Evolutionary conservation across 2,113 vertebrate species (phyloP), one percentile per base, ranked within the genome.

Genomic region (Clarias batrachus): DNA sequence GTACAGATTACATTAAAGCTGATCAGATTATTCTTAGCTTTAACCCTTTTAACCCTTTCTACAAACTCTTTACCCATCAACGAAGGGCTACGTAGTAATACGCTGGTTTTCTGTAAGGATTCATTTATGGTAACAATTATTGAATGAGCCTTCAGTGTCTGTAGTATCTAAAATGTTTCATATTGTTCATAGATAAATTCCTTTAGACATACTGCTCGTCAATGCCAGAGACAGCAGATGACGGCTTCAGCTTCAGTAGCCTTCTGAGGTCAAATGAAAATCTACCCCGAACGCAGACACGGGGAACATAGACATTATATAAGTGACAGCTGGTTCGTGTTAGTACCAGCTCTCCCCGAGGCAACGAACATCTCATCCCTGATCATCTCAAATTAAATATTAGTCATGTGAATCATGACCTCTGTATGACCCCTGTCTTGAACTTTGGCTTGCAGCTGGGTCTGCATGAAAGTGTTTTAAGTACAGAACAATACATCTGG

Each of bases 201-300:
- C 52, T 23, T 21, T 48, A 23, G 37, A 81, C 41, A 48, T 68
- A 62, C 8, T 79, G 16, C 30, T 79, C 2, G 56, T 57, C 30
- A 59, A 1, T 33, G n/a, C 12, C 17, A 63, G 48, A 68, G 54
- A 66, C 76, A 30, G 25, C 86, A 76, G 88, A 86, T 88, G 79
- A 57, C 90, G 87, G 91, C 91, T 92, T 91, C 90, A 91, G 89
- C 90, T 92, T 91, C 90, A 91, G 89, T 88, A 92, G 92, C 89
- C 88, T 85, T 60, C 27, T 80, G 70, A 92, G 91, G 92, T 91
- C 91, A 94, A 92, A 92, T 91, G 84, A 94, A 94, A 94, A 94
- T 94, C 91, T 90, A 92, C 57, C 25, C 88, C 74, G 93, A 93
- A 93, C 88, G 63, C 27, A 48, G 60, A 74, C 12, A 9, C 21